Base-by-base conservation (phyloP, 1,140 invertebrate species). In the Ptiloglossa arizonensis region DNA sequence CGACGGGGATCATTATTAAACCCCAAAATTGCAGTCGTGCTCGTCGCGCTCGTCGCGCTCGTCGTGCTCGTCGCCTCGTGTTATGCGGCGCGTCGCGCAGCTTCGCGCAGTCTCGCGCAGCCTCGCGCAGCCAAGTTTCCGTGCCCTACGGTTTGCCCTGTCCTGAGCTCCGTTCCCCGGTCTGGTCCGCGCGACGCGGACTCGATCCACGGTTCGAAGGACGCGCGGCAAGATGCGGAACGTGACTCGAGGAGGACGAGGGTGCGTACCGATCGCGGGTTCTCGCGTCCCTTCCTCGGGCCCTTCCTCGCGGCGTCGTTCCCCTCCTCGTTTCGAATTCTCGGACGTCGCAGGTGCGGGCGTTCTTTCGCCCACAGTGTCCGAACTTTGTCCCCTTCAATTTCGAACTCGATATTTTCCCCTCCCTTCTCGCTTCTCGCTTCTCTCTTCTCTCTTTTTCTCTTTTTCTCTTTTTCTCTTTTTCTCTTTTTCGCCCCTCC, bases 1-100 rank as follows among this genome's bases (percentile, higher is more conserved):
- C 79, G 81, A 64, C 63, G 24, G 80, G 75, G 82, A 89, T 90
- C 89, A 90, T 90, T 90, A 90, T 90, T 86, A 86, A 87, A 83
- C 86, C 79, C 83, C 89, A 83, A 90, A 90, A 90, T 88, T 87
- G 85, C 85, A 87, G 80, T 70, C 68, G 64, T 69, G 73, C 63
- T 50, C 67, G 60, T n/a, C n/a, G 35, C 35, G 35, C 35, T 35
- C 35, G n/a, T n/a, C 35, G 35, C 35, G 1, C 35, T 8, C 35
- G 35, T 8, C 35, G 35, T 8, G 41, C 63, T n/a, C n/a, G n/a
- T n/a, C 67, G 74, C 35, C 79, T 77, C 74, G 73, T 69, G 73
- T 76, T 76, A 76, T 60, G 66, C 54, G 24, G 44, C 52, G 24
- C 52, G 32, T 44, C 63, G 72, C 22, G 2, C 15, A 71, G 66